Conservation (phyloP, 1,140 invertebrate genomes). For the Penaeus chinensis region DNA sequence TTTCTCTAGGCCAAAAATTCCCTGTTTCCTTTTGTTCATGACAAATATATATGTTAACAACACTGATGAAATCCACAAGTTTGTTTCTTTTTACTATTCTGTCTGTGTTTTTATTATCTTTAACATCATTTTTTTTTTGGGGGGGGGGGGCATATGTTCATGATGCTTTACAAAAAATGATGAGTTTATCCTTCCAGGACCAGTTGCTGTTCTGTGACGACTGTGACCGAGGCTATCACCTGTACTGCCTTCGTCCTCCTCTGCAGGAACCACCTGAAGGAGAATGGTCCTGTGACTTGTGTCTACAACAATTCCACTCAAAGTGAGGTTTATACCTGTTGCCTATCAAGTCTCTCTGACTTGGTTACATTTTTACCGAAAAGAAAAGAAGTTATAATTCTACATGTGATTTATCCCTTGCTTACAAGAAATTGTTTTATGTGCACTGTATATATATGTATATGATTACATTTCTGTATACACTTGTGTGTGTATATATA, state of each 20-base stretch:
- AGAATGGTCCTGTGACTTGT: constrained; percentile 63
- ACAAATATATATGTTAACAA: no score
- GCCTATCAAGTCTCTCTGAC: neutral
- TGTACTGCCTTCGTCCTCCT: constrained; percentile 97
- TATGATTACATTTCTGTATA: no score
- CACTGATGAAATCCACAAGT: no score
- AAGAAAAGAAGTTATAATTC: no score
- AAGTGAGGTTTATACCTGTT: constrained; percentile 29
- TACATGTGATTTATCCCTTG: no score
- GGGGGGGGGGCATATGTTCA: neutral
- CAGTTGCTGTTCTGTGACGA: constrained; percentile 99
- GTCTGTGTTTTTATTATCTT: no score
- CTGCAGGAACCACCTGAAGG: constrained; percentile 63
- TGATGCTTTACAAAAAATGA: neutral
- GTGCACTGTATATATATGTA: no score
- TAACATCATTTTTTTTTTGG: neutral
- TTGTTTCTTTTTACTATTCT: no score
- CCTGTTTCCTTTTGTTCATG: no score
- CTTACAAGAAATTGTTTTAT: no score
- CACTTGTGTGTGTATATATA: no score
- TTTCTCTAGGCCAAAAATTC: no score
- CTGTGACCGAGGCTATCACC: constrained; percentile 99
- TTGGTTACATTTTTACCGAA: neutral
- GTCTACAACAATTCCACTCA: constrained; percentile 55
- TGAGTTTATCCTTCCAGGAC: constrained; percentile 71